Evolutionary conservation across 2,888 invertebrate species (phyloP).

Genomic region (Pantelozetes paolii): DNA sequence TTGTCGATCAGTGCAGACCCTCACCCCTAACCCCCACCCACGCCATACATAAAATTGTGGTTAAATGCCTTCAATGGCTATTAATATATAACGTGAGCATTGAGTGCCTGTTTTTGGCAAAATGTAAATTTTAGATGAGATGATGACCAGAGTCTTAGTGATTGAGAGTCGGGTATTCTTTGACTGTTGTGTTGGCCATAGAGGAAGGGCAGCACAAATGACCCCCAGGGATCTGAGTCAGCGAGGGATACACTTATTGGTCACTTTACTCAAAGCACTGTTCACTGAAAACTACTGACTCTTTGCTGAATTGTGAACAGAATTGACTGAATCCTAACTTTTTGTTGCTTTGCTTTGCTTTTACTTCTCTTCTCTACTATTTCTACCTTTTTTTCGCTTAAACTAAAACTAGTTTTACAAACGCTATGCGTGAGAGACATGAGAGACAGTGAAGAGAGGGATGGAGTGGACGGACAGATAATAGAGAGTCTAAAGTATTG

Average conservation of each 20-base stretch:
- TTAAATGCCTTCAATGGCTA: neutral
- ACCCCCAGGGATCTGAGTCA: conserved; percentile 32
- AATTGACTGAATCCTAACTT: neutral
- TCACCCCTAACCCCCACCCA: conserved; percentile 18
- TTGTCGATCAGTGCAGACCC: neutral
- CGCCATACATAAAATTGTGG: neutral
- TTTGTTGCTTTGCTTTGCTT: neutral
- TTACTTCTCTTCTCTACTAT: neutral
- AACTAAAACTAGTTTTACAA: conserved; percentile 26
- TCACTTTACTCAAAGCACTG: conserved; percentile 19
- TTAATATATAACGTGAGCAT: conserved; percentile 12
- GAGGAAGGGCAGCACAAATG: conserved; percentile 15
- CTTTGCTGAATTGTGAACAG: neutral
- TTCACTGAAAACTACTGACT: neutral
- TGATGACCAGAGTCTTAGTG: neutral
- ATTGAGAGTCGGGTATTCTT: neutral
- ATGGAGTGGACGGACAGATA: neutral
- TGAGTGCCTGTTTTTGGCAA: neutral
- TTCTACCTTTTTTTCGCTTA: conserved; percentile 1
- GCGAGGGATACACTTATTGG: conserved; percentile 32
- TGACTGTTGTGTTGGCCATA: conserved; percentile 7
- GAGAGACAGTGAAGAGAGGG: neutral
- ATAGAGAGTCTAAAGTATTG: neutral
- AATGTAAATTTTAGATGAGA: conserved; percentile 28
- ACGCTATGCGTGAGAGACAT: conserved; percentile 21